phyloP scores from a whole-genome alignment of 2,797 vertebrate species.

The Sus cebifrons region DNA sequence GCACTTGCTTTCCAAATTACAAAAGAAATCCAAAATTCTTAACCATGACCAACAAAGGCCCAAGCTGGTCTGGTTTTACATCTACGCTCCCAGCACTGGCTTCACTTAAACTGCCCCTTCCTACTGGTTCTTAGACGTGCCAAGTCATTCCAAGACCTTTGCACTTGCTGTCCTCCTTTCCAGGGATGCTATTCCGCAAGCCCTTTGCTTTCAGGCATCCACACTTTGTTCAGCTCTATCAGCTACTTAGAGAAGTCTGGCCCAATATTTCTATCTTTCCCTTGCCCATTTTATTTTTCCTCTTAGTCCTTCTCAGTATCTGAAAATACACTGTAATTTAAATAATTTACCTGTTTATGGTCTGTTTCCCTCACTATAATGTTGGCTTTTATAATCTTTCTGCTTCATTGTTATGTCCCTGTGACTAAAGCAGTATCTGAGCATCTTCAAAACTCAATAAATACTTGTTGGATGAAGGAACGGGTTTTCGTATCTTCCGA shows the following conservation, averaged over 20 bases:
- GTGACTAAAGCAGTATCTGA: constrained; percentile 19
- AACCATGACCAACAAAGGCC: rapidly evolving
- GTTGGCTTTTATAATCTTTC: not conserved
- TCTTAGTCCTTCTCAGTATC: not conserved
- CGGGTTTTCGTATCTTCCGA: not conserved
- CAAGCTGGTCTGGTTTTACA: not conserved
- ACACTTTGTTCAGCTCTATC: not conserved
- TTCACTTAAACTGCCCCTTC: not conserved
- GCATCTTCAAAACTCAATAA: not conserved
- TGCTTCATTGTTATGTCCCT: not conserved
- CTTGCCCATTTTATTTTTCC: not conserved
- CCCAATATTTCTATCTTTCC: not conserved
- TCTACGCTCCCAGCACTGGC: no score
- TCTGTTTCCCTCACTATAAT: not conserved
- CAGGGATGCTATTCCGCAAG: not conserved
- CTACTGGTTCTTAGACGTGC: not conserved
- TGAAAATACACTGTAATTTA: not conserved
- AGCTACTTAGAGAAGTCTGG: not conserved
- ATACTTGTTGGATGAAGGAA: not conserved
- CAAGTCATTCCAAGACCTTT: not conserved
- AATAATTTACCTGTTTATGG: not conserved
- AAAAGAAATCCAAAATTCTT: not conserved
- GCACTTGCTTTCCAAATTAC: not conserved
- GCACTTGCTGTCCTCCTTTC: not conserved
- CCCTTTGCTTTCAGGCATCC: not conserved